Base-by-base conservation (phyloP, 2,797 vertebrate genomes). In the Eospalax fontanierii region DNA sequence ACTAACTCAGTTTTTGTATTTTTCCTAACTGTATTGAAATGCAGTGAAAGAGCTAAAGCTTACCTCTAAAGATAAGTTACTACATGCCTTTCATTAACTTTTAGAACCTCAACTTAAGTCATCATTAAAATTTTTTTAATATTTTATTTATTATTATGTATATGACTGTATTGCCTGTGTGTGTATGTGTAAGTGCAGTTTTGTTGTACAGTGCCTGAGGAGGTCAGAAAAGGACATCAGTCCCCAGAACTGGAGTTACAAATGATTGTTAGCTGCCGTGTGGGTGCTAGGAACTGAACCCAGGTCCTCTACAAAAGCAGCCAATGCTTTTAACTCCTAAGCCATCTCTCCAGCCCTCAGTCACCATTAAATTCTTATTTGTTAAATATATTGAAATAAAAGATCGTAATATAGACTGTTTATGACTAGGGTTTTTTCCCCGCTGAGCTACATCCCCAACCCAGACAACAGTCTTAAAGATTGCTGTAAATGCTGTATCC, bases 311-410 rank as follows among this genome's bases (percentile, higher is more conserved):
- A 14, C 50, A 15, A 54, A 12, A 54, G 12, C 50, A 54, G 50
- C 50, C 8, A 54, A 12, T 54, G 7, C 50, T 54, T 54, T 54
- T 9, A 54, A 54, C 50, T 14, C 8, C 50, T 54, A 12, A 54
- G 50, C 50, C 50, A 54, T 54, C 50, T 54, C 50, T 54, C 50
- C 12, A 54, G 50, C 50, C 50, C 50, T 54, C 8, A 87, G 40
- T 90, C 59, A 61, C 28, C 8, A 19, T 86, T 91, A 71, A 86
- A 74, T 89, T 92, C 95, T 40, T 54, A 33, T 71, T 94, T 95
- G 73, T 85, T 89, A 93, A 84, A 82, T 57, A 54, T 83, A 82
- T 16, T 87, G 50, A 79, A 93, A 59, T 59, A 35, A 82, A 90
- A 91, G 40, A 79, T 59, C 7, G 3, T 43, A 68, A 54, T 46